These are phyloP conservation scores for Pituophis catenifer DNA, from an alignment of 2,113 vertebrate species.

Conservation along the genomic window DNA sequence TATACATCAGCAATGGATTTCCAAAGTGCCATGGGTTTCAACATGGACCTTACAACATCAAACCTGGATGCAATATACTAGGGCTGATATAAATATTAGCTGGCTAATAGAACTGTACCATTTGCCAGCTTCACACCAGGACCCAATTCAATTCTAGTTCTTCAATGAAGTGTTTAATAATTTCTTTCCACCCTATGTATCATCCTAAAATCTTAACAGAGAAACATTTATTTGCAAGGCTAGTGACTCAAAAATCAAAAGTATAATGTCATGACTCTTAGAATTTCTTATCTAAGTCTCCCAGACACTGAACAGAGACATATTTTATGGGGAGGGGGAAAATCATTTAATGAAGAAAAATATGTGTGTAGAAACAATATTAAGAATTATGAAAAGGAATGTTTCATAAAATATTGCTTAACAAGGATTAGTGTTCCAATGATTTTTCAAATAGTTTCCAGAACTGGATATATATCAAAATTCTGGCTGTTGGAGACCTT, in stretches of 20 bases:
- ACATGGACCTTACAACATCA: background rate
- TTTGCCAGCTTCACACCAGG: background rate
- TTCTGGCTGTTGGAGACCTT: background rate
- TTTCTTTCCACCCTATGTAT: constrained; percentile 24
- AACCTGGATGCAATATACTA: background rate
- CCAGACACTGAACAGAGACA: constrained; percentile 23
- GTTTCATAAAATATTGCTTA: constrained; percentile 68
- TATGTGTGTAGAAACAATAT: constrained; percentile 61
- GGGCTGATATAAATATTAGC: background rate
- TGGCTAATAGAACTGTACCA: background rate
- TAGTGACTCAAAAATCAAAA: background rate
- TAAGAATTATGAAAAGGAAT: constrained; percentile 74
- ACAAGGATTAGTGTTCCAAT: constrained; percentile 60
- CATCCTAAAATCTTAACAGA: constrained; percentile 29
- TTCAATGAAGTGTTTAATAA: constrained; percentile 33
- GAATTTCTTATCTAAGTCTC: constrained; percentile 34
- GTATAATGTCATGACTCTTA: background rate
- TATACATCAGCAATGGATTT: background rate
- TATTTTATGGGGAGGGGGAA: constrained; percentile 52
- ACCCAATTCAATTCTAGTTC: constrained; percentile 48
- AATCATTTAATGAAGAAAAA: constrained; percentile 61
- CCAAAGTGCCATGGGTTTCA: background rate
- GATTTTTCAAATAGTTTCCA: constrained; percentile 57
- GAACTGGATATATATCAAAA: constrained; percentile 2
- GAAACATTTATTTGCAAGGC: background rate